A percentile compares a stretch with the other conserved stretches of the same genome.
These are phyloP conservation scores for Saccostrea cuccullata DNA, from an alignment of 1,140 invertebrate species.

Conservation along the genomic window DNA sequence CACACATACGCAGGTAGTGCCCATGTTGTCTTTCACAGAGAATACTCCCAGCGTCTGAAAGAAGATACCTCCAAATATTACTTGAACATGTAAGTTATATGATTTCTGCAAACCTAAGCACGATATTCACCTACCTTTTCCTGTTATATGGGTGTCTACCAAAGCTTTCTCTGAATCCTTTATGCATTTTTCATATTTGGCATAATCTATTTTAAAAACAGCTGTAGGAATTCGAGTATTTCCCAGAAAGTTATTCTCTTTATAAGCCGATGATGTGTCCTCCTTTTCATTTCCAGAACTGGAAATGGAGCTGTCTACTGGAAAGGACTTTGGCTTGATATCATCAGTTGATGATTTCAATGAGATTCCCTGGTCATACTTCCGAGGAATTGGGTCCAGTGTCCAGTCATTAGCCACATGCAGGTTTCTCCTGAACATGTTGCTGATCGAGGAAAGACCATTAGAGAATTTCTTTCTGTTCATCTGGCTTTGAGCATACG, in stretches of 20 bases:
- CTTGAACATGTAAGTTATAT: too few species aligned
- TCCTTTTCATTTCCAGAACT: slow-evolving; percentile 18
- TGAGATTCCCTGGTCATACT: slow-evolving; percentile 26
- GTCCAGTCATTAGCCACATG: neutral
- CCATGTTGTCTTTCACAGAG: slow-evolving; percentile 18
- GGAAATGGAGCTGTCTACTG: neutral
- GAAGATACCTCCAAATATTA: neutral
- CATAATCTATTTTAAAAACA: neutral
- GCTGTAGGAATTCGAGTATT: neutral
- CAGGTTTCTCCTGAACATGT: neutral
- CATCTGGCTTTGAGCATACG: neutral
- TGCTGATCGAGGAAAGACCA: neutral
- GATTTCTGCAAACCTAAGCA: neutral
- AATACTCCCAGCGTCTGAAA: slow-evolving; percentile 1
- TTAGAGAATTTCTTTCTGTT: neutral
- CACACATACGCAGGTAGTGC: neutral
- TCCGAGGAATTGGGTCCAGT: slow-evolving; percentile 13
- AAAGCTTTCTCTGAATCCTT: neutral
- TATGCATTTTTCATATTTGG: slow-evolving; percentile 19
- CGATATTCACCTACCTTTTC: neutral
- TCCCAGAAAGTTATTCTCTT: neutral
- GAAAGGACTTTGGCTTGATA: neutral
- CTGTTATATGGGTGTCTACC: neutral
- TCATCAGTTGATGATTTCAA: neutral
- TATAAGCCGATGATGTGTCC: neutral